These are phyloP conservation scores for Notocelia uddmanniana DNA, from an alignment of 2,888 invertebrate genomes.

Conservation along the genomic window DNA sequence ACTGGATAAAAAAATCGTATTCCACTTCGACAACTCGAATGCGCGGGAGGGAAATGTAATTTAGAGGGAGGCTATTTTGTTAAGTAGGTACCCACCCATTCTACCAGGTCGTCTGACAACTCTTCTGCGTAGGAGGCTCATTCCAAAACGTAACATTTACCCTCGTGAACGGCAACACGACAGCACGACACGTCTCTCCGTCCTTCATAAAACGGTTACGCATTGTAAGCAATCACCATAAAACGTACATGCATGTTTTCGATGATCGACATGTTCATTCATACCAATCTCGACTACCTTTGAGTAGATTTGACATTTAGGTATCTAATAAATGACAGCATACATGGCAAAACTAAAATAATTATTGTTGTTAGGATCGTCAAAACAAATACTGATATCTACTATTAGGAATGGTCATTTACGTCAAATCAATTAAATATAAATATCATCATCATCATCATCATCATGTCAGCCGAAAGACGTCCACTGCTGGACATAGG, in stretches of 20 bases:
- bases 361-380: too few relatives aligned
- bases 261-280: not conserved
- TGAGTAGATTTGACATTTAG: too few relatives aligned
- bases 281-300: not conserved
- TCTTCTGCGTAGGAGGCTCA: constrained; percentile 2
- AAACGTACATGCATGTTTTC: constrained; percentile 30
- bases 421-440: too few relatives aligned
- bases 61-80: not conserved
- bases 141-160: constrained; percentile 27
- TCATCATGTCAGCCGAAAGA: too few relatives aligned
- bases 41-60: not conserved
- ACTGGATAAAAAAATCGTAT: too few relatives aligned
- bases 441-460: too few relatives aligned
- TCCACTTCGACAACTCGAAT: not conserved
- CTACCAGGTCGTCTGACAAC: not conserved
- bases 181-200: constrained; percentile 19
- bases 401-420: too few relatives aligned
- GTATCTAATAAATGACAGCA: too few relatives aligned
- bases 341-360: too few relatives aligned
- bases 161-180: constrained; percentile 1
- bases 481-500: too few relatives aligned
- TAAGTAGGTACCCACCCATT: not conserved
- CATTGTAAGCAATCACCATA: constrained; percentile 40
- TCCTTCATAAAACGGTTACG: constrained; percentile 40
- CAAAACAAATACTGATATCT: too few relatives aligned